Percentiles rank a stretch among this genome's conserved stretches.
phyloP scores from a whole-genome alignment of 2,888 invertebrate species.

The Nesidiocoris tenuis region DNA sequence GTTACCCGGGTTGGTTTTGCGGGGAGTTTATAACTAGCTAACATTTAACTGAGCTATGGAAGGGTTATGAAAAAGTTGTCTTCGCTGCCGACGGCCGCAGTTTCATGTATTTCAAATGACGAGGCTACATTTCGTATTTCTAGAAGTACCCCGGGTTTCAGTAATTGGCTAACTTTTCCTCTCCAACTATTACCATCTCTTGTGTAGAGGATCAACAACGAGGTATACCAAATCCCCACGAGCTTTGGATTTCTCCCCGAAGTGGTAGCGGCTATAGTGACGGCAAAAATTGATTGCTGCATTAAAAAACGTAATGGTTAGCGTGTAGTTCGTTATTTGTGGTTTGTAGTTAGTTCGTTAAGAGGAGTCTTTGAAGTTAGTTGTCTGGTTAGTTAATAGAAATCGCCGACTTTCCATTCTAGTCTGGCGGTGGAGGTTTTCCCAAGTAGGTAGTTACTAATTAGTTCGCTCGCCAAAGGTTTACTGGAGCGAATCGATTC shows the following conservation, averaged over 20 bases:
- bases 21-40: constrained; percentile 42
- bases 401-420: not conserved
- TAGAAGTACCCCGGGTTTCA: constrained; percentile 5
- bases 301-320: too few species aligned
- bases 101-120: constrained; percentile 41
- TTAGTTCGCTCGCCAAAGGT: too few species aligned
- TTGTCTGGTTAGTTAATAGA: not conserved
- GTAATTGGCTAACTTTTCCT: constrained; percentile 42
- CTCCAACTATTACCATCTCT: constrained; percentile 38
- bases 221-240: too few species aligned
- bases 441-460: not conserved
- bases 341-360: not conserved
- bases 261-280: too few species aligned
- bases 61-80: constrained; percentile 43
- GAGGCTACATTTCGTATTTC: constrained; percentile 32
- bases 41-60: constrained; percentile 22
- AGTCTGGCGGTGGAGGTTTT: not conserved
- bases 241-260: too few species aligned
- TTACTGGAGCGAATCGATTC: too few species aligned
- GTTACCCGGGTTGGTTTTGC: constrained; percentile 11
- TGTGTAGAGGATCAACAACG: constrained; percentile 40
- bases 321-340: not conserved
- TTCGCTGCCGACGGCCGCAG: not conserved
- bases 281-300: not conserved
- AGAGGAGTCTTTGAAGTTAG: not conserved